phyloP scores from a whole-genome alignment of 2,113 vertebrate species.

The Sylvicapra grimmia region DNA sequence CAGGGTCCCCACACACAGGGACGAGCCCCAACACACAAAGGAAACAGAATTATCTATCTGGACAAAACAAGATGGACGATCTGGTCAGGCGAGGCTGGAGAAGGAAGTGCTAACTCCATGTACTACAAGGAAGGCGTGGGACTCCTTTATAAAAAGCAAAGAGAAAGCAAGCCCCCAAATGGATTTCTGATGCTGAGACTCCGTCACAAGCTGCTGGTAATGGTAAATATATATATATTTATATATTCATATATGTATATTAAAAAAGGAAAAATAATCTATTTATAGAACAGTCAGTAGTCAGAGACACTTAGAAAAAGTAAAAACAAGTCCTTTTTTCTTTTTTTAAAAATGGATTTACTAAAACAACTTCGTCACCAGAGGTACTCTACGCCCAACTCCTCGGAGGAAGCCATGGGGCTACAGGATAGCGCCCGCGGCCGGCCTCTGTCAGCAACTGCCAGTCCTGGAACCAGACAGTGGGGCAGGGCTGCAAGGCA shows the following conservation, averaged over 20 bases:
- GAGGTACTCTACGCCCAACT: slow-evolving; percentile 74
- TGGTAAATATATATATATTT: slow-evolving; percentile 84
- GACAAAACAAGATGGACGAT: slow-evolving; percentile 73
- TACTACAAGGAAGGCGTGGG: slow-evolving; percentile 82
- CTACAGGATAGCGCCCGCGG: slow-evolving; percentile 59
- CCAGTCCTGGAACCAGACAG: slow-evolving; percentile 14
- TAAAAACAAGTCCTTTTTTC: slow-evolving; percentile 86
- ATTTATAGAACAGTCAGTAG: slow-evolving; percentile 88
- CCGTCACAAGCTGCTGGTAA: slow-evolving; percentile 84
- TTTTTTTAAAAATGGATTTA: slow-evolving; percentile 83
- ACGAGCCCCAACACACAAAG: slow-evolving; percentile 74
- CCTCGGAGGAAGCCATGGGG: slow-evolving; percentile 71
- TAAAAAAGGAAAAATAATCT: slow-evolving; percentile 88
- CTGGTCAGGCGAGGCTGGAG: slow-evolving; percentile 73
- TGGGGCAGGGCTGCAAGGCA: slow-evolving; percentile 57
- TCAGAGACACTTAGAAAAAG: slow-evolving; percentile 89
- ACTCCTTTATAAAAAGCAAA: slow-evolving; percentile 64
- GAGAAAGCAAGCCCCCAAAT: slow-evolving; percentile 78
- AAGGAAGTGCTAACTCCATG: slow-evolving; percentile 81
- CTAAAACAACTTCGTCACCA: slow-evolving; percentile 82
- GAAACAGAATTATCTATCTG: slow-evolving; percentile 79
- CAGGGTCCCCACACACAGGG: slow-evolving; percentile 74
- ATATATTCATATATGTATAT: slow-evolving; percentile 71
- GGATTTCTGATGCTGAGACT: slow-evolving; percentile 82
- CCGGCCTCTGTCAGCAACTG: slow-evolving; percentile 33